These are phyloP conservation scores for Himalopsyche tibetana DNA, from an alignment of 2,888 invertebrate genomes.

Conservation along the genomic window DNA sequence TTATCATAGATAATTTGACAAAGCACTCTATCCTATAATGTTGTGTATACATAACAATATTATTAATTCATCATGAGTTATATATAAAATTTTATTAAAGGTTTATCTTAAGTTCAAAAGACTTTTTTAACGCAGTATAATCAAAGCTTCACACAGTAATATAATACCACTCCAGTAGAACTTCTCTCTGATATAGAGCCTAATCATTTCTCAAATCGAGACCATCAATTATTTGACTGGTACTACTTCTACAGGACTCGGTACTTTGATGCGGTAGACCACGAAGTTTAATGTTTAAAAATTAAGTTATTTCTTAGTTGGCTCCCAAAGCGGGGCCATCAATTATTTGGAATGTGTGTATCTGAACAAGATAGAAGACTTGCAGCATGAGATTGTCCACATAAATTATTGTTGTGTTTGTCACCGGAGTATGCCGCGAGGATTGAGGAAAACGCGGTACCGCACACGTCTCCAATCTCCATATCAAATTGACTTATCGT, in stretches of 20 bases:
- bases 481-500: slow-evolving; percentile 2
- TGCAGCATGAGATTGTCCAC: slow-evolving; percentile 45
- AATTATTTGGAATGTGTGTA: slow-evolving; percentile 14
- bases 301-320: slow-evolving; percentile 20
- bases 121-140: not conserved
- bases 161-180: not conserved
- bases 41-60: no score
- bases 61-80: no score
- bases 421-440: slow-evolving; percentile 8
- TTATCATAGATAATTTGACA: no score
- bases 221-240: not conserved
- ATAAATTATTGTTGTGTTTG: slow-evolving; percentile 51
- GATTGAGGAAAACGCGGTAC: slow-evolving; percentile 7
- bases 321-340: slow-evolving; percentile 44
- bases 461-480: not conserved
- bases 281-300: not conserved
- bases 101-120: not conserved
- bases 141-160: slow-evolving; percentile 24
- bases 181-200: not conserved
- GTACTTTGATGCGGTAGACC: not conserved
- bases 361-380: slow-evolving; percentile 37
- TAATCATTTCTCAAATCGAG: not conserved
- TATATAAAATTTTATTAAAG: no score
- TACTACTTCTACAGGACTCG: not conserved
- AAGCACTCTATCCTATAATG: no score